Evolutionary conservation across 53 echinoderm and acorn worm genomes (phyloP), one percentile per base, ranked within the genome.

Genomic region (Mesocentrotus franciscanus): DNA sequence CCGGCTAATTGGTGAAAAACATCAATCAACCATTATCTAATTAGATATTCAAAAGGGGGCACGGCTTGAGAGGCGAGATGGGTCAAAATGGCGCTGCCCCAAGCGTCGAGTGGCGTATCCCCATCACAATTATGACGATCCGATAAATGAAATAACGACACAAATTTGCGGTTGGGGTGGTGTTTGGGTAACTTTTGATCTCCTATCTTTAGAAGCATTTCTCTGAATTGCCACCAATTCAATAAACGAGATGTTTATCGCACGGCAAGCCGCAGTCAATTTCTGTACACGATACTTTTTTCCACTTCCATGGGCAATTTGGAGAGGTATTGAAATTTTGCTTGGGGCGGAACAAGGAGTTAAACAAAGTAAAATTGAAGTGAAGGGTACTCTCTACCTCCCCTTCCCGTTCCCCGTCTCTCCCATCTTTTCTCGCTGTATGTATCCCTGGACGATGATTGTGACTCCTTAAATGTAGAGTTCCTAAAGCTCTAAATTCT

Each of bases 181-280:
- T 93, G 93, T 93, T 93, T 93, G 49, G 93, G n/a, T 93, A 93
- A 93, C 93, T 93, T 93, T 93, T 93, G 93, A 93, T 93, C 93
- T 93, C n/a, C 93, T 93, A 76, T 93, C 93, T 93, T 93, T 93
- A 36, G 93, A 56, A 55, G 93, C 74, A 30, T 93, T 93, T 93
- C 93, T 75, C 93, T 75, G 93, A 93, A 93, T 75, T 75, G 93
- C 93, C 93, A 93, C 93, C 93, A 76, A 72, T 92, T 33, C 39
- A 92, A 92, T n/a, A 68, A 68, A 68, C 32, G 78, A 33, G 93
- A 76, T 93, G 76, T 93, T 93, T 93, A 76, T 93, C 93, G 75
- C 93, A 56, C 56, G 8, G 32, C 64, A 39, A 68, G 92, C 92
- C 68, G 68, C 92, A 92, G 92, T 92, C 92, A 68, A 66, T 90